These are phyloP conservation scores for Silurus glanis DNA, from an alignment of 2,113 vertebrate genomes.

Conservation along the genomic window DNA sequence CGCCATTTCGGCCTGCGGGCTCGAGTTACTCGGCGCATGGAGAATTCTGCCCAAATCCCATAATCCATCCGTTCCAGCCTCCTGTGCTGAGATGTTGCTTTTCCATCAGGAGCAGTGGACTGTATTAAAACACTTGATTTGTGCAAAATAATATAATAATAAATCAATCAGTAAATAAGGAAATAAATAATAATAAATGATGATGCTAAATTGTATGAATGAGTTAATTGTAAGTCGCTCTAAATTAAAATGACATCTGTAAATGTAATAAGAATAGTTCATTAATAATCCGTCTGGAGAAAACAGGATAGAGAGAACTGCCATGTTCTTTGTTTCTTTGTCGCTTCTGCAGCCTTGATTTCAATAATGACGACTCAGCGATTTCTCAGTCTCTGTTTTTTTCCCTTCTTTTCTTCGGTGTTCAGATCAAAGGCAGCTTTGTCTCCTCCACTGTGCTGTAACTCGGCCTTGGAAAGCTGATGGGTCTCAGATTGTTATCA, in stretches of 20 bases:
- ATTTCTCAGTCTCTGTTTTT: slow-evolving; percentile 1
- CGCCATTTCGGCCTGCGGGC: slow-evolving; percentile 43
- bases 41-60: slow-evolving; percentile 52
- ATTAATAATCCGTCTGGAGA: background rate
- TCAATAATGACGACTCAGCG: slow-evolving; percentile 48
- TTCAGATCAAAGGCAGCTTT: slow-evolving; percentile 53
- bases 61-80: slow-evolving; percentile 54
- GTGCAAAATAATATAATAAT: background rate
- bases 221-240: no score
- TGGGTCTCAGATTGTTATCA: slow-evolving; percentile 49
- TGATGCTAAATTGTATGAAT: no score
- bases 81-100: slow-evolving; percentile 46
- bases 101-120: slow-evolving; percentile 3
- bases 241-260: background rate
- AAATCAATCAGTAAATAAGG: background rate
- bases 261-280: background rate
- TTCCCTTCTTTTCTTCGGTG: slow-evolving; percentile 32
- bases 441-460: slow-evolving; percentile 29
- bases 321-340: background rate
- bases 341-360: slow-evolving; percentile 46
- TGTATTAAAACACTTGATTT: background rate
- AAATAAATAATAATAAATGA: background rate
- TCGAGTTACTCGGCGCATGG: slow-evolving; percentile 56
- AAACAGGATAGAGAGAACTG: background rate
- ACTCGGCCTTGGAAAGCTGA: slow-evolving; percentile 41